Evolutionary conservation across 2,888 invertebrate species (phyloP).

Genomic region (Halocaridina rubra): DNA sequence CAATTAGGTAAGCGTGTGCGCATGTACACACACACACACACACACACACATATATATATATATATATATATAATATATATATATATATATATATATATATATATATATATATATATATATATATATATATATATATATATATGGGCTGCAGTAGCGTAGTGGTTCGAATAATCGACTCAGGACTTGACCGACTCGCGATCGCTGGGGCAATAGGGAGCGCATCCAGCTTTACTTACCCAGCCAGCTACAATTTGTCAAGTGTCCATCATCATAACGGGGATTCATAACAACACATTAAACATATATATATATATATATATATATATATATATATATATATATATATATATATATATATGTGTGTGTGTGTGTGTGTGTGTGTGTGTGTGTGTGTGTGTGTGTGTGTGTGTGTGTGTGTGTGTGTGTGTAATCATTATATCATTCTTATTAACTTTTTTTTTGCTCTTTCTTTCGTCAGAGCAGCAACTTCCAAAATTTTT

Average conservation of each 20-base stretch:
- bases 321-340: slow-evolving; percentile 23
- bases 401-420: not conserved
- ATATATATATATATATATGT: slow-evolving; percentile 19
- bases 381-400: slow-evolving; percentile 1
- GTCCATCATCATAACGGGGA: too few relatives aligned
- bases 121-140: not conserved
- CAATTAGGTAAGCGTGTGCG: too few relatives aligned
- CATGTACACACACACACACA: not conserved
- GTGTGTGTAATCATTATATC: not conserved
- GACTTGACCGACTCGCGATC: too few relatives aligned
- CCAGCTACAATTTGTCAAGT: too few relatives aligned
- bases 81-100: too few relatives aligned
- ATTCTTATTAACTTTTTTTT: not conserved
- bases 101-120: not conserved
- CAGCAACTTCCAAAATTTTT: not conserved
- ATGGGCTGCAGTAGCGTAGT: too few relatives aligned
- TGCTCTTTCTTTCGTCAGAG: not conserved
- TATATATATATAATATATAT: too few relatives aligned
- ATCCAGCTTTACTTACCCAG: too few relatives aligned
- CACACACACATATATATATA: not conserved
- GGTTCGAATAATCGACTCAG: too few relatives aligned
- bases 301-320: not conserved
- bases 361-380: slow-evolving; percentile 24
- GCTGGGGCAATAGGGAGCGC: too few relatives aligned
- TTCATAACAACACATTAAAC: too few relatives aligned